These are phyloP conservation scores for Coreius guichenoti DNA, from an alignment of 2,797 vertebrate genomes.

Conservation along the genomic window DNA sequence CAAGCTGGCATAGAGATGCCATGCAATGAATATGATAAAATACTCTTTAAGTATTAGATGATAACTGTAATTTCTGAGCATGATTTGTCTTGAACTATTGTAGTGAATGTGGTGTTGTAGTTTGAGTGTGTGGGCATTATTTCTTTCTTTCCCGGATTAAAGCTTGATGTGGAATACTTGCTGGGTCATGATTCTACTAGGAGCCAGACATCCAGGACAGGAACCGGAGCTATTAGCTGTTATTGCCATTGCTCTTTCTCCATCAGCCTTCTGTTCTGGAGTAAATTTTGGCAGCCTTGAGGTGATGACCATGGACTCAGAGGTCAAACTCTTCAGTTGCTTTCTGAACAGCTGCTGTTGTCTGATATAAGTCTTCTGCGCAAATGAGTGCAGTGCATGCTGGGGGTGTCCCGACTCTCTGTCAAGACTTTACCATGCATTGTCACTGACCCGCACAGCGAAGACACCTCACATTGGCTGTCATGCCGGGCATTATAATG, in stretches of 20 bases:
- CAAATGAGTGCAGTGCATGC: constrained; percentile 50
- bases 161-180: constrained; percentile 2
- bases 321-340: constrained; percentile 35
- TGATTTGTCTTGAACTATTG: neutral
- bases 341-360: constrained; percentile 51
- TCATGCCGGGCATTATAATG: constrained; percentile 60
- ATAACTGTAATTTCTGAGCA: neutral
- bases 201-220: constrained; percentile 11
- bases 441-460: constrained; percentile 49
- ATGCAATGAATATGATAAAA: neutral
- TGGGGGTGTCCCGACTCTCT: constrained; percentile 54
- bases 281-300: constrained; percentile 9
- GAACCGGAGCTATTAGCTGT: constrained; percentile 38
- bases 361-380: constrained; percentile 38
- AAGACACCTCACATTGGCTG: constrained; percentile 33
- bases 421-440: constrained; percentile 40
- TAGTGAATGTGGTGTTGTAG: neutral
- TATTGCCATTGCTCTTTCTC: constrained; percentile 34
- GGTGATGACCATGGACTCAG: constrained; percentile 29
- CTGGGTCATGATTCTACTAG: constrained; percentile 8
- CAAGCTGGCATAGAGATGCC: neutral
- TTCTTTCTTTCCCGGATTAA: neutral
- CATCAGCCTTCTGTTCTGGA: constrained; percentile 31
- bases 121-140: constrained; percentile 11
- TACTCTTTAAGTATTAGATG: neutral